phyloP scores from a whole-genome alignment of 2,113 vertebrate genomes.

The Verasper variegatus region DNA sequence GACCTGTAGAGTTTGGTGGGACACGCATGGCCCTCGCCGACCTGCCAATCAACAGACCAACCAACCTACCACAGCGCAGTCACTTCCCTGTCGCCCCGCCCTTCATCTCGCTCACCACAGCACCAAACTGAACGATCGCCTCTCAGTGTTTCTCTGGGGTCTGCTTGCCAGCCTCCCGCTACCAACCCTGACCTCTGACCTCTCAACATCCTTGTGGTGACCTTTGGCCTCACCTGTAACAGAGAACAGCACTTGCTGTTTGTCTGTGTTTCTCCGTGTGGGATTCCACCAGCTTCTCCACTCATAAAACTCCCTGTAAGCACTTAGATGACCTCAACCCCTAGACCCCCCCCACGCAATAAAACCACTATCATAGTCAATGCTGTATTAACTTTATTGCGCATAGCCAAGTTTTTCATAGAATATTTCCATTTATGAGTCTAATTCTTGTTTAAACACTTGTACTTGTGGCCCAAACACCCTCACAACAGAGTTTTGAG shows the following conservation, averaged over 20 bases:
- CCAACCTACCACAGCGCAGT: slow-evolving; percentile 83
- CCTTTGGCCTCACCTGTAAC: slow-evolving; percentile 48
- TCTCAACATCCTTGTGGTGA: slow-evolving; percentile 35
- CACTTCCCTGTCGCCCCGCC: slow-evolving; percentile 85
- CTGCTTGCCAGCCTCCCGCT: slow-evolving; percentile 71
- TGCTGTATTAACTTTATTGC: slow-evolving; percentile 30
- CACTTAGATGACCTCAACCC: slow-evolving; percentile 25
- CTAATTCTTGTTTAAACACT: slow-evolving; percentile 17
- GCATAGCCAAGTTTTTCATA: slow-evolving; percentile 22
- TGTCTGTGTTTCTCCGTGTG: slow-evolving; percentile 65
- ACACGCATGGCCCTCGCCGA: slow-evolving; percentile 81
- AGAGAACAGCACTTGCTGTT: slow-evolving; percentile 71
- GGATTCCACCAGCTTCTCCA: slow-evolving; percentile 44
- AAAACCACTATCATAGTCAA: slow-evolving; percentile 28
- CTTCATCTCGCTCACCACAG: slow-evolving; percentile 78
- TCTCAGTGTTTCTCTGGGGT: slow-evolving; percentile 83
- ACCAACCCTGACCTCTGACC: slow-evolving; percentile 61
- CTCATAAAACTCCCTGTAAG: slow-evolving; percentile 20
- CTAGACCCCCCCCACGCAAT: slow-evolving; percentile 31
- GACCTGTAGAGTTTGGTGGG: slow-evolving; percentile 84
- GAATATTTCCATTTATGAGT: slow-evolving; percentile 33
- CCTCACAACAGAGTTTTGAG: slow-evolving; percentile 2
- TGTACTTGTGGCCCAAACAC: slow-evolving; percentile 3
- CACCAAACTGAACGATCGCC: slow-evolving; percentile 75
- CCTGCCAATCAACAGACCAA: slow-evolving; percentile 77